Percentiles rank a stretch among this genome's conserved stretches.
Conservation (phyloP, 2,113 vertebrate species). For the Protobothrops mucrosquamatus region DNA sequence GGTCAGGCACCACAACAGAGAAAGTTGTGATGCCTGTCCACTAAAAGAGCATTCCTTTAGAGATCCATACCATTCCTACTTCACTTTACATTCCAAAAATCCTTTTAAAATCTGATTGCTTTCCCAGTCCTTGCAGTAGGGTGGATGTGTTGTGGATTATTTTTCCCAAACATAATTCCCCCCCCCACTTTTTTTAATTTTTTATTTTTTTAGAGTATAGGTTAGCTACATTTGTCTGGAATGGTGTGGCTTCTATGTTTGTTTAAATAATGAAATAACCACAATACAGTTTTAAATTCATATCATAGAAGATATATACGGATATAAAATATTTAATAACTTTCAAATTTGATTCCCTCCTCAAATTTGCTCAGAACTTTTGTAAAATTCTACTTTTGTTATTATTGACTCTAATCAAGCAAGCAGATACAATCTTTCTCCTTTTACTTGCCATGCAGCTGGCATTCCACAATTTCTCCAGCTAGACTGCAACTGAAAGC, state of each 20-base stretch:
- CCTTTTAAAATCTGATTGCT: not conserved
- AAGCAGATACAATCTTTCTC: conserved; percentile 46
- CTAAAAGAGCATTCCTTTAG: too few species aligned
- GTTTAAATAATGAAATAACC: not conserved
- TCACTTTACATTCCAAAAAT: too few species aligned
- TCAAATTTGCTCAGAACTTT: conserved; percentile 5
- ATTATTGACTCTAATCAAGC: not conserved
- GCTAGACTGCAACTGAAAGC: conserved; percentile 58
- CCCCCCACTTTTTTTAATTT: not conserved
- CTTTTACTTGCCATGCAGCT: conserved; percentile 50
- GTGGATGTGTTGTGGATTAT: not conserved
- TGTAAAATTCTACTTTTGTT: conserved; percentile 5
- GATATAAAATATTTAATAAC: not conserved
- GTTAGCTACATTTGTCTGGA: not conserved
- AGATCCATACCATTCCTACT: too few species aligned
- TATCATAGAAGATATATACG: not conserved
- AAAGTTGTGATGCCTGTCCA: too few species aligned
- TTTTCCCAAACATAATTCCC: not conserved
- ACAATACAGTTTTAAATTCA: not conserved
- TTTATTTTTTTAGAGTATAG: not conserved
- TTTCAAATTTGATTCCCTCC: not conserved
- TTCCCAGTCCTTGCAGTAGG: not conserved
- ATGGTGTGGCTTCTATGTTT: not conserved
- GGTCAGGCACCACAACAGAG: too few species aligned
- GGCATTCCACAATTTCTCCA: conserved; percentile 52